phyloP scores from a whole-genome alignment of 2,888 invertebrate genomes.

The Acanthacorydalis orientalis region DNA sequence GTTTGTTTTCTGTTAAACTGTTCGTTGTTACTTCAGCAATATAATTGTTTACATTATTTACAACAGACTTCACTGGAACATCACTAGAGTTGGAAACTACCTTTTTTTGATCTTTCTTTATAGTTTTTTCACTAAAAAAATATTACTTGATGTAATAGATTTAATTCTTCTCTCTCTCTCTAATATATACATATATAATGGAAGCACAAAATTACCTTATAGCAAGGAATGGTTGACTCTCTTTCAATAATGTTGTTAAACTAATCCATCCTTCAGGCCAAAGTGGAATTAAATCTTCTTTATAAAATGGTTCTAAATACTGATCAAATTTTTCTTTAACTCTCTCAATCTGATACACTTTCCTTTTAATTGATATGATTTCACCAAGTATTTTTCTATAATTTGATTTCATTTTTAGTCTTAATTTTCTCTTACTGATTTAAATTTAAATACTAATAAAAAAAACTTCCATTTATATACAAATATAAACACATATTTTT shows the following conservation, averaged over 20 bases:
- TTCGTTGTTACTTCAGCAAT: no score
- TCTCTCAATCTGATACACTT: slow-evolving; percentile 21
- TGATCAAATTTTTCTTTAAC: slow-evolving; percentile 31
- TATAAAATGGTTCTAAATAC: slow-evolving; percentile 28
- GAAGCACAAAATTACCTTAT: slow-evolving; percentile 9
- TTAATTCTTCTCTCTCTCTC: no score
- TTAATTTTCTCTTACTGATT: no score
- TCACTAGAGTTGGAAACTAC: background rate
- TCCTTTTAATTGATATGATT: slow-evolving; percentile 19
- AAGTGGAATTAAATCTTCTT: slow-evolving; percentile 27
- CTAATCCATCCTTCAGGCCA: slow-evolving; percentile 41
- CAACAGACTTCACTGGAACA: background rate
- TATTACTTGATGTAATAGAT: background rate
- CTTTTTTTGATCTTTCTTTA: background rate
- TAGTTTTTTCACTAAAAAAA: slow-evolving; percentile 1
- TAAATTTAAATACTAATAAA: no score
- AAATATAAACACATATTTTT: no score
- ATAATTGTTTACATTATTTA: no score
- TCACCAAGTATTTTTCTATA: slow-evolving; percentile 20
- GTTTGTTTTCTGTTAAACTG: no score
- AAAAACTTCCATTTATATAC: no score
- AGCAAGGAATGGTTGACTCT: slow-evolving; percentile 14
- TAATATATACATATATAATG: background rate
- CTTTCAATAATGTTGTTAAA: slow-evolving; percentile 19
- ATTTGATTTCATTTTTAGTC: background rate